Evolutionary conservation across 1,140 invertebrate species (phyloP), one percentile per base, ranked within the genome.

Genomic region (Trichonephila clavipes): DNA sequence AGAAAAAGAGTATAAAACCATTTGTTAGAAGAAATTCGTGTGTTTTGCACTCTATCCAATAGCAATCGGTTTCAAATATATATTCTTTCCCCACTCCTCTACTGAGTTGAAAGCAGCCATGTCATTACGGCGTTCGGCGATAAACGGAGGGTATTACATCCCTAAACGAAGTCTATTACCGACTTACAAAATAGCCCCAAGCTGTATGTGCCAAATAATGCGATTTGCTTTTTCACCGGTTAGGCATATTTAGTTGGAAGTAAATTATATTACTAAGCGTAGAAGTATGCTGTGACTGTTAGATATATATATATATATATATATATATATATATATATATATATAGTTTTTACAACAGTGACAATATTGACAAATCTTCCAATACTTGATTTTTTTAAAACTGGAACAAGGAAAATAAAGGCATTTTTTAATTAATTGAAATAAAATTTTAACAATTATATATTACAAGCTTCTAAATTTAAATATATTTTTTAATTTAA

Each of bases 21-120:
- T 88, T 88, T 64, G 86, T 88, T 88, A 85, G 82, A 6, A 88
- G 59, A 51, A 59, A 51, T 14, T 18, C 82, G 44, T 59, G 40
- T 59, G 51, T 64, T 88, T 88, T 88, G 34, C 86, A 21, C 28
- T 51, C 59, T 24, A 64, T 88, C 86, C 86, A 88, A 88, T 88
- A 88, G 86, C 86, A 64, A 85, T 85, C 83, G 83, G 58, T 85
- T 85, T 59, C 83, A 85, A 85, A 85, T 85, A 85, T 61, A 85
- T 85, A 85, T 85, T 51, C 21, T 85, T 21, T 85, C 83, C 5
- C 44, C 82, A 14, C 19, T 24, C 51, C 83, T 34, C 21, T 61
- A n/a, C n/a, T 19, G 14, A 8, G 83, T 44, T 85, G n/a, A 5
- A 77, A 77, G 72, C 72, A 77, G 51, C 28, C 82, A 61, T 88